Evolutionary conservation across 64 coral and sea anemone species (phyloP).

Genomic region (Acropora tenuis): DNA sequence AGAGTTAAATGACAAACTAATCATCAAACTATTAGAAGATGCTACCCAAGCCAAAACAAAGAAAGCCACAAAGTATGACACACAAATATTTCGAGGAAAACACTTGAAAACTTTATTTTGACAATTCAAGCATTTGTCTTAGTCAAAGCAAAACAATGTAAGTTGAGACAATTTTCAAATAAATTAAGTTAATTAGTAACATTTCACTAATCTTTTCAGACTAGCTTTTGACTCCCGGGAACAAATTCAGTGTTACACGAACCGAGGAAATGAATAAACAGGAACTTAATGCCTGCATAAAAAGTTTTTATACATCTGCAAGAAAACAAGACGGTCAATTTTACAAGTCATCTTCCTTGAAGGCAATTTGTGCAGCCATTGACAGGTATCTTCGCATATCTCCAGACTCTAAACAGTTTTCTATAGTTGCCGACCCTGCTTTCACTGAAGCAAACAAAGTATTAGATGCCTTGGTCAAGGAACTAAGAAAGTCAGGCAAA

Average conservation of each 20-base stretch:
- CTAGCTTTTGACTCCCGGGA: not conserved
- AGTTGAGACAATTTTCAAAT: no score
- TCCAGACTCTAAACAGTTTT: constrained; percentile 25
- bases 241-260: not conserved
- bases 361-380: constrained; percentile 48
- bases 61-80: no score
- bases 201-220: not conserved
- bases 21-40: no score
- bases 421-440: constrained; percentile 19
- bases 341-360: constrained; percentile 41
- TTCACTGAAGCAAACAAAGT: constrained; percentile 37
- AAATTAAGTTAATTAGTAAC: not conserved
- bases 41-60: no score
- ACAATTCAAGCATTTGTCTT: no score
- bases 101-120: no score
- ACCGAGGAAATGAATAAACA: not conserved
- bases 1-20: no score
- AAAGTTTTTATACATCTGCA: constrained; percentile 23
- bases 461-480: constrained; percentile 51
- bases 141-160: no score
- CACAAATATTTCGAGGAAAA: no score
- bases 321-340: constrained; percentile 41
- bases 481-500: constrained; percentile 40
- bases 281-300: not conserved
- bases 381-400: constrained; percentile 39